Conservation (phyloP, 2,888 invertebrate species). For the Chaitophorus viminalis region DNA sequence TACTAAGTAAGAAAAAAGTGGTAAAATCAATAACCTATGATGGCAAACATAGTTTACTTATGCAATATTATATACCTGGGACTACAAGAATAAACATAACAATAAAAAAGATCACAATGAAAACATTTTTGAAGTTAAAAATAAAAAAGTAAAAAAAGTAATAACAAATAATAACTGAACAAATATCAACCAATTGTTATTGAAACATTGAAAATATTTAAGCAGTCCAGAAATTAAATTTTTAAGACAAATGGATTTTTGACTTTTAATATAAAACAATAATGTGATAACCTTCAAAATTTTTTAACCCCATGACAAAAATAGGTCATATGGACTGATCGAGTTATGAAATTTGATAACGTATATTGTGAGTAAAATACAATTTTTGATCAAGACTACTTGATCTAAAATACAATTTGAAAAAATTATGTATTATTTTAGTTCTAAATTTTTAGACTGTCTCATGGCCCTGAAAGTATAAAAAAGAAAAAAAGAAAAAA, state of each 20-base stretch:
- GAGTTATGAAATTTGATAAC: conserved; percentile 38
- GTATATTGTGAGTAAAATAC: conserved; percentile 48
- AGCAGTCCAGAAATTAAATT: background rate
- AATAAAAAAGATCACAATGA: conserved; percentile 11
- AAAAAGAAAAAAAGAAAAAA: background rate
- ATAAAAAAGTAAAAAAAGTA: conserved; percentile 26
- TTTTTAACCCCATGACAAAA: background rate
- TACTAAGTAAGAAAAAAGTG: conserved; percentile 14
- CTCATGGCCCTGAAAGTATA: background rate
- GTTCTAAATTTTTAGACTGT: background rate
- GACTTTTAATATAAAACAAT: background rate
- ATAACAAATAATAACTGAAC: conserved; percentile 19
- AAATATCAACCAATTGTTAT: conserved; percentile 25
- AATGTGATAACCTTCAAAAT: background rate
- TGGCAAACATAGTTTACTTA: conserved; percentile 1
- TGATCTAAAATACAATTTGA: conserved; percentile 3
- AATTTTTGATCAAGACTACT: conserved; percentile 51
- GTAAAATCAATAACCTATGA: conserved; percentile 7
- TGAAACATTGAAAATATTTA: conserved; percentile 6
- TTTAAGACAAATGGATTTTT: background rate
- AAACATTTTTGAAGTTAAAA: conserved; percentile 10
- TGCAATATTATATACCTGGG: background rate
- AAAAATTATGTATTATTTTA: conserved; percentile 22
- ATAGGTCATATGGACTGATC: conserved; percentile 23
- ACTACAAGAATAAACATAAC: background rate